Base-by-base conservation (phyloP, 2,888 invertebrate genomes). In the Keiferia lycopersicella region DNA sequence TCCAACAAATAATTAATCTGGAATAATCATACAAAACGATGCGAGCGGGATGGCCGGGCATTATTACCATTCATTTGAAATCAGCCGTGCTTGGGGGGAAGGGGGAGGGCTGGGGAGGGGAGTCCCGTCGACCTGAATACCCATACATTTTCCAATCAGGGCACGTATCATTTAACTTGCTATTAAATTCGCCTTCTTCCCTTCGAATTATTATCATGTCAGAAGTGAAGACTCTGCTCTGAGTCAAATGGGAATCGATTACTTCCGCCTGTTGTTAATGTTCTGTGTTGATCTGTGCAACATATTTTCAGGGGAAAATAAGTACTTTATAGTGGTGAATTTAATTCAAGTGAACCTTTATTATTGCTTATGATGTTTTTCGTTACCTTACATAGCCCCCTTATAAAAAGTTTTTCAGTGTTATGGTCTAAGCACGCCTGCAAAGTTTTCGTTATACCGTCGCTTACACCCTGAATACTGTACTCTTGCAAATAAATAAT, bases 11-110 rank as follows among this genome's bases (percentile, higher is more conserved):
- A 91, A 91, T 91, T 91, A 91, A 91, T 91, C 90, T 87, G 88
- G 90, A 91, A 91, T 91, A 91, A 91, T 91, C 90, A 91, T 91
- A 91, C 90, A 87, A 91, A 91, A 91, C 90, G 91, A 88, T 86
- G 87, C 85, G 87, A 87, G 84, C 83, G 87, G 89, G 88, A 88
- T 88, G 85, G 84, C 80, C 82, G 81, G 85, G 82, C 88, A 90
- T 91, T 91, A 91, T 91, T 91, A 86, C 88, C 90, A 91, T 91
- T 91, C 91, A 91, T 91, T 91, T 90, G 86, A 90, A 91, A 90
- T 88, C 90, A 89, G 86, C 87, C 91, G 87, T 87, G 84, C 85
- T 84, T 83, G 86, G 81, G 82, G 79, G 81, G 82, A 79, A 83
- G 86, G 81, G 82, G 79, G 81, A 82, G 79, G 68, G 76, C 69